These are phyloP conservation scores for Chrysodeixis includens DNA, from an alignment of 2,888 invertebrate species.

Conservation along the genomic window DNA sequence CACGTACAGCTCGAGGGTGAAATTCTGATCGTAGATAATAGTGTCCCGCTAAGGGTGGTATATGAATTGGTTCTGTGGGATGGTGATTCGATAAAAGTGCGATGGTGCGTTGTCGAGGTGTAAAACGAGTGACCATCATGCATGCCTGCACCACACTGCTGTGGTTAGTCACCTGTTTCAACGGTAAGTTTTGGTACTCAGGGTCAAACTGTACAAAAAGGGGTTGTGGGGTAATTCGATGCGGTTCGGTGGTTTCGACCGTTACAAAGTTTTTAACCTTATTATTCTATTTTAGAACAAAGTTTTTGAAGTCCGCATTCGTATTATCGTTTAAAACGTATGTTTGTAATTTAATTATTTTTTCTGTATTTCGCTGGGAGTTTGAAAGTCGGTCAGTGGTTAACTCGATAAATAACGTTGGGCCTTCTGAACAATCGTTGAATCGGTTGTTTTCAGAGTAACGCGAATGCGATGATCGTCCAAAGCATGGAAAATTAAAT, in stretches of 20 bases:
- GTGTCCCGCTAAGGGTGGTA: constrained; percentile 62
- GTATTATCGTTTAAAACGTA: constrained; percentile 32
- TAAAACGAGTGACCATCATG: constrained; percentile 75
- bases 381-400: constrained; percentile 33
- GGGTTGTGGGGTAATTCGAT: constrained; percentile 66
- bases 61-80: constrained; percentile 76
- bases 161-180: constrained; percentile 83
- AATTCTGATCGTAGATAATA: constrained; percentile 69
- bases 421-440: constrained; percentile 33
- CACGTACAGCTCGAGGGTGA: constrained; percentile 71
- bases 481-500: constrained; percentile 48
- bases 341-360: constrained; percentile 37
- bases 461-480: constrained; percentile 36
- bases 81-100: constrained; percentile 81
- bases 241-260: constrained; percentile 72
- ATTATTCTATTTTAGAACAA: constrained; percentile 41
- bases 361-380: constrained; percentile 29
- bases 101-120: constrained; percentile 81
- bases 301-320: constrained; percentile 27
- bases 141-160: constrained; percentile 77
- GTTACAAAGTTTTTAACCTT: constrained; percentile 60
- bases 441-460: constrained; percentile 44
- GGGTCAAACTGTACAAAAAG: constrained; percentile 69
- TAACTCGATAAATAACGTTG: constrained; percentile 42
- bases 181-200: constrained; percentile 78